phyloP scores from a whole-genome alignment of 1,140 invertebrate species.

The Mactra quadrangularis region DNA sequence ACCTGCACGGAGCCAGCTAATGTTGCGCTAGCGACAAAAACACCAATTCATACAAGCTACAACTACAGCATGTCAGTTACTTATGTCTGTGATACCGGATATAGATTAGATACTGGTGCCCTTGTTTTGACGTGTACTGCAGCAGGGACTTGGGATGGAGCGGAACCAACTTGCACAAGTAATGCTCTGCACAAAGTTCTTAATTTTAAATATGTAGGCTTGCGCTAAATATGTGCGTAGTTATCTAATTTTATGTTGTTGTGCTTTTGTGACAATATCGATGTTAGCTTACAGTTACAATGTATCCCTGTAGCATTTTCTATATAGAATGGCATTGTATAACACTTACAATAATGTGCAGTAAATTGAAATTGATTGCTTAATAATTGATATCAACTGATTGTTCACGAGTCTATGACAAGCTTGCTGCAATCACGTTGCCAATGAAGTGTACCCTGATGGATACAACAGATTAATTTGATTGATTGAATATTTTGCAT shows the following conservation, averaged over 20 bases:
- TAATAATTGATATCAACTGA: too few species aligned
- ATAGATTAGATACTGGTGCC: not conserved
- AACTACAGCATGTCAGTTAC: constrained; percentile 11
- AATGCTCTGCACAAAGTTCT: not conserved
- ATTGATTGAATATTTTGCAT: too few species aligned
- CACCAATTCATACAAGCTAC: constrained; percentile 17
- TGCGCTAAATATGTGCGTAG: not conserved
- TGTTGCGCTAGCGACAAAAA: not conserved
- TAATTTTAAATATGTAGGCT: not conserved
- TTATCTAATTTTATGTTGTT: not conserved
- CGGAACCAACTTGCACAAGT: constrained; percentile 40
- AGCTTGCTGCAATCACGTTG: too few species aligned
- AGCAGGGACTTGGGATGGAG: constrained; percentile 33
- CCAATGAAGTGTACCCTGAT: too few species aligned
- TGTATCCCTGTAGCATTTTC: too few species aligned
- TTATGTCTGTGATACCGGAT: constrained; percentile 46
- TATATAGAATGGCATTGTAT: too few species aligned
- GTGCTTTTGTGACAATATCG: not conserved
- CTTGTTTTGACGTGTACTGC: constrained; percentile 11
- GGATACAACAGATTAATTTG: too few species aligned
- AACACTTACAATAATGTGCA: too few species aligned
- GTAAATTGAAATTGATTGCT: too few species aligned
- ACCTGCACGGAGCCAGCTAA: constrained; percentile 5
- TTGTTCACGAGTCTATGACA: too few species aligned
- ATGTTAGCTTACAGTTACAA: not conserved